Evolutionary conservation across 2,113 vertebrate species (phyloP), one percentile per base, ranked within the genome.

Genomic region (Apus apus): DNA sequence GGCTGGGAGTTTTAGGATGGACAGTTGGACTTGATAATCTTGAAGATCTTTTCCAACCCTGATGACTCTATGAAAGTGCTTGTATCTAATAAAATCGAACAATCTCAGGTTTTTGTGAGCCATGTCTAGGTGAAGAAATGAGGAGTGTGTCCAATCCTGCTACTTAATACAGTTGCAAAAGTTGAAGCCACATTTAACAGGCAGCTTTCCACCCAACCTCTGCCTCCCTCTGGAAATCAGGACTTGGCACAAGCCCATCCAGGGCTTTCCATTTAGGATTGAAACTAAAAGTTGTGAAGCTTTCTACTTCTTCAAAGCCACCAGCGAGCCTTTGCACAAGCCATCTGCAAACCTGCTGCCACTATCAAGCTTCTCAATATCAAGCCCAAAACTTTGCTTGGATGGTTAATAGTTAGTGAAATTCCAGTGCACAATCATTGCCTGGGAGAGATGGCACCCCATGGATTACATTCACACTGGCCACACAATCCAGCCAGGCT

Each of bases 401-500:
- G n/a, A n/a, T n/a, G n/a, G n/a, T n/a, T 38, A 38, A 38, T 77
- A 76, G 25, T 36, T 27, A 72, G 21, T 8, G 4, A 23, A 9
- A 68, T 5, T 40, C 6, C 51, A 73, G 15, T 2, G 20, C 19
- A 29, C 9, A 32, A 48, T 6, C 17, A 4, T 15, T 5, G 5
- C 27, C 36, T 3, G 2, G 30, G n/a, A 75, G 22, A 27, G 23
- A 43, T 6, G 13, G 8, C 18, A 53, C 20, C 50, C 11, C 62
- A 65, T 36, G 78, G 67, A 51, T 11, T 5, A 5, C 13, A 3
- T 5, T 19, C 30, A 11, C 5, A 13, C 23, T n/a, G 67, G 9
- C 15, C n/a, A 3, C 0, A 3, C 0, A 1, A 36, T 58, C 27
- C 2, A 1, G 8, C n/a, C 64, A 76, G n/a, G 25, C 40, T 79